These are phyloP conservation scores for Spondyliosoma cantharus DNA, from an alignment of 2,797 vertebrate species.

Conservation along the genomic window DNA sequence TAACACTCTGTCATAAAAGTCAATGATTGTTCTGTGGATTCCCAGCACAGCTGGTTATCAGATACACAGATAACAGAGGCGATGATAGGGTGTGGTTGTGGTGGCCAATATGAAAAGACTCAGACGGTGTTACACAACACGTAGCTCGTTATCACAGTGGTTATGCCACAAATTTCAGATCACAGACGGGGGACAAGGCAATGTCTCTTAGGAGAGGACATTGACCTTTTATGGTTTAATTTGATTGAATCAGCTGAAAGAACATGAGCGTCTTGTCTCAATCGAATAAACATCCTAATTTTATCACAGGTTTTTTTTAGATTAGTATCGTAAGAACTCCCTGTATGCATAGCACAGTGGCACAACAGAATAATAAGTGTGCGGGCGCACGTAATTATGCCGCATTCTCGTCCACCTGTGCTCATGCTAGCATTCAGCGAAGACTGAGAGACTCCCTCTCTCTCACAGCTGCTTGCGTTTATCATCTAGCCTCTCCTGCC, in stretches of 20 bases:
- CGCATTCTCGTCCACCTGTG: constrained; percentile 26
- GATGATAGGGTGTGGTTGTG: neutral
- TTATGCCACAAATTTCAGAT: neutral
- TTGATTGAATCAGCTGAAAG: neutral
- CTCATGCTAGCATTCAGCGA: constrained; percentile 46
- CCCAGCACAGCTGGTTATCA: constrained; percentile 5
- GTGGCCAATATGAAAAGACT: neutral
- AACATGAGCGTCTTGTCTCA: neutral
- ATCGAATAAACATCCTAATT: neutral
- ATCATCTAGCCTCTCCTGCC: constrained; percentile 53
- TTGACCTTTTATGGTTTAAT: neutral
- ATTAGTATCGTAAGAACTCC: neutral
- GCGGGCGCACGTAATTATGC: neutral
- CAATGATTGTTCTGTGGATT: constrained; percentile 32
- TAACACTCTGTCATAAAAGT: neutral
- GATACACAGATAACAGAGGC: constrained; percentile 36
- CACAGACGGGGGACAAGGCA: neutral
- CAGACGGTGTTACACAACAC: neutral
- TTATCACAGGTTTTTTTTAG: too few relatives aligned
- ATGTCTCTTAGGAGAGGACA: neutral
- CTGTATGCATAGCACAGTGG: neutral
- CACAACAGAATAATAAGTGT: constrained; percentile 12
- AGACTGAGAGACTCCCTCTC: constrained; percentile 43
- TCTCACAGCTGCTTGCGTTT: constrained; percentile 80
- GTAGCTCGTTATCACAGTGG: neutral